phyloP scores from a whole-genome alignment of 1,140 invertebrate species.

The Hirudo medicinalis region DNA sequence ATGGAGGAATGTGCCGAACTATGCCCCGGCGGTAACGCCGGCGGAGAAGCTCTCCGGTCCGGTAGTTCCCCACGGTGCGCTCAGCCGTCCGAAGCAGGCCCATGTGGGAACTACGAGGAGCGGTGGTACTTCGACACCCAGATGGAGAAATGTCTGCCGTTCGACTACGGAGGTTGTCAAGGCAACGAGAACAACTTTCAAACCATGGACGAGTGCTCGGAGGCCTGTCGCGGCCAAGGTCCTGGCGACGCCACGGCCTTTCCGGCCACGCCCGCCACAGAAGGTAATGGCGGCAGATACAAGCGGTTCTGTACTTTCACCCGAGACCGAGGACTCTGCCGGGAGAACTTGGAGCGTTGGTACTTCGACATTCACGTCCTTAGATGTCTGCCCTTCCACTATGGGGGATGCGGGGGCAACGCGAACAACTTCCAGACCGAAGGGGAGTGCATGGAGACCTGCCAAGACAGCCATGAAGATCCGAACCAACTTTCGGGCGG shows the following conservation, averaged over 20 bases:
- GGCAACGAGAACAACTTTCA: constrained; percentile 32
- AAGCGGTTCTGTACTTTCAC: constrained; percentile 68
- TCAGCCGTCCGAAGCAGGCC: background rate
- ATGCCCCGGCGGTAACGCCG: background rate
- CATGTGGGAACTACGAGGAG: constrained; percentile 18
- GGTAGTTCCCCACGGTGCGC: background rate
- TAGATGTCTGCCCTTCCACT: constrained; percentile 34
- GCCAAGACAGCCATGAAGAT: constrained; percentile 27
- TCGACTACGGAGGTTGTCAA: constrained; percentile 33
- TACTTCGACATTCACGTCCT: constrained; percentile 70
- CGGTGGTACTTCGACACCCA: constrained; percentile 29
- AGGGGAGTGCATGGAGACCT: constrained; percentile 20
- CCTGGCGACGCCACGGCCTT: background rate
- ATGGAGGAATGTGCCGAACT: constrained; percentile 21
- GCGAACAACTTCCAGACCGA: constrained; percentile 17
- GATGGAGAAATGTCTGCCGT: constrained; percentile 26
- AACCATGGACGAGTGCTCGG: constrained; percentile 25
- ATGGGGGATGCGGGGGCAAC: constrained; percentile 12
- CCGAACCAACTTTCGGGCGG: background rate
- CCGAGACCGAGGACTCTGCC: constrained; percentile 57
- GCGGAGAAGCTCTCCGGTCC: background rate
- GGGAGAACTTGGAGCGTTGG: constrained; percentile 58
- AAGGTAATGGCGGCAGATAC: constrained; percentile 63
- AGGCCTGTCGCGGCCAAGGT: constrained; percentile 19
- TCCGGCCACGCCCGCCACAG: constrained; percentile 58